Base-by-base conservation (phyloP, 35 echinoderm and acorn worm species). In the Ophiothrix spiculata region DNA sequence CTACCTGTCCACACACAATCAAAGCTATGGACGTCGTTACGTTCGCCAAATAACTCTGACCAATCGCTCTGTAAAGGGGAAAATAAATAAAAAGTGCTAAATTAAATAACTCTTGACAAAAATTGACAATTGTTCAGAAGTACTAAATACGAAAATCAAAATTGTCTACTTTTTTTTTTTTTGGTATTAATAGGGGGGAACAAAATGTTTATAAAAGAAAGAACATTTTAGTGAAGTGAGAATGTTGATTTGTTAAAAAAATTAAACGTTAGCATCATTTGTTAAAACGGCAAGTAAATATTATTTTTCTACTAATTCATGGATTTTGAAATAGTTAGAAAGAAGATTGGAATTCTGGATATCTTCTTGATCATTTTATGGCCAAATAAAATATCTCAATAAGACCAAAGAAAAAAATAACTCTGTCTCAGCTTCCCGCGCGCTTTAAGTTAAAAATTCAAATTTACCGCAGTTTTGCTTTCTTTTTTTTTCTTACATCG, bases 11-110 rank as follows among this genome's bases (percentile, higher is more conserved):
- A 93, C 25, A 88, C 77, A 11, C 49, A 45, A 40, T 93, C 91
- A 17, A 78, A 45, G 54, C 91, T 93, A 46, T 88, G 80, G 1
- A 83, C 69, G 17, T 76, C 91, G 0, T 19, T 34, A 1, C 85
- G 91, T 46, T 93, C 91, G 12, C 85, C 91, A 38, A 93, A 93
- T 10, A 93, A 83, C 36, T 93, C 91, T 63, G 64, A 32, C 40
- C 87, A 93, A 31, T 32, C 4, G 19, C 83, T 81, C 91, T 93
- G 81, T 21, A 85, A 80, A 25, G 19, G 6, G 42, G 19, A 10
- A 10, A 49, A 49, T 10, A 49, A 49, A 49, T 19, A 49, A 10
- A 49, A 49, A 10, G 19, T 49, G 42, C 19, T 10, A 10, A 49
- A 10, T 10, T 49, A n/a, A 10, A 49, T 6, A 6, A 49, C 19